Evolutionary conservation across 2,797 vertebrate genomes (phyloP).

Genomic region (Enteromius radiatus): DNA sequence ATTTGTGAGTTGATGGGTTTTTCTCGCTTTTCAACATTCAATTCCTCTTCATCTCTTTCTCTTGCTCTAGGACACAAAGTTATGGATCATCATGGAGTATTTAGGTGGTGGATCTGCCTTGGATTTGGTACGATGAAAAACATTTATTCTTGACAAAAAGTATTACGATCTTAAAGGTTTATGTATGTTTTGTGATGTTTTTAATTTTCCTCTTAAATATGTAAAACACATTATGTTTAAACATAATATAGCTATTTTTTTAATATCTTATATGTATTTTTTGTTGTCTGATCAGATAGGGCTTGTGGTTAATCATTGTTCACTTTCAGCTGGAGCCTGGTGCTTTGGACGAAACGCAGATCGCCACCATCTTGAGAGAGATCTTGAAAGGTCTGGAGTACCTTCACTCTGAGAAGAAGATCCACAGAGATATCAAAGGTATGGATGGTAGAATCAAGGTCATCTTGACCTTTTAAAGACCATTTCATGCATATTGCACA

Average conservation of each 20-base stretch:
- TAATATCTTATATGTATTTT: not conserved
- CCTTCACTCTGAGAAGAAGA: conserved; percentile 98
- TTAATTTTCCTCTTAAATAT: not conserved
- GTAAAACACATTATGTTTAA: not conserved
- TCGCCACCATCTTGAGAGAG: conserved; percentile 95
- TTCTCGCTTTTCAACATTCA: not conserved
- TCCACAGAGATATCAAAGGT: conserved; percentile 99
- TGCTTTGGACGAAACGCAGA: conserved; percentile 93
- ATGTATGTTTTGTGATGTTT: not conserved
- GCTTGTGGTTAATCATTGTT: conserved; percentile 9
- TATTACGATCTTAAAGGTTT: too few species aligned
- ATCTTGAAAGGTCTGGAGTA: conserved; percentile 98
- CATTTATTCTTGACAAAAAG: not conserved
- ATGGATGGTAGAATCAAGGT: conserved; percentile 30
- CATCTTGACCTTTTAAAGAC: conserved; percentile 4
- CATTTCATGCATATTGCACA: not conserved
- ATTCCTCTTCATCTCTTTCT: conserved; percentile 28
- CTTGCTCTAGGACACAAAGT: conserved; percentile 88
- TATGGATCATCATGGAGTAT: conserved; percentile 99
- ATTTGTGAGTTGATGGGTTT: conserved; percentile 33
- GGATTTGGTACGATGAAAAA: conserved; percentile 85
- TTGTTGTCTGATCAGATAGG: not conserved
- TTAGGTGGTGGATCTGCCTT: conserved; percentile 95
- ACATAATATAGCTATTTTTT: not conserved
- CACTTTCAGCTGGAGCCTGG: conserved; percentile 91